These are phyloP conservation scores for Drosophila cardini DNA, from an alignment of 1,140 invertebrate species.

Conservation along the genomic window DNA sequence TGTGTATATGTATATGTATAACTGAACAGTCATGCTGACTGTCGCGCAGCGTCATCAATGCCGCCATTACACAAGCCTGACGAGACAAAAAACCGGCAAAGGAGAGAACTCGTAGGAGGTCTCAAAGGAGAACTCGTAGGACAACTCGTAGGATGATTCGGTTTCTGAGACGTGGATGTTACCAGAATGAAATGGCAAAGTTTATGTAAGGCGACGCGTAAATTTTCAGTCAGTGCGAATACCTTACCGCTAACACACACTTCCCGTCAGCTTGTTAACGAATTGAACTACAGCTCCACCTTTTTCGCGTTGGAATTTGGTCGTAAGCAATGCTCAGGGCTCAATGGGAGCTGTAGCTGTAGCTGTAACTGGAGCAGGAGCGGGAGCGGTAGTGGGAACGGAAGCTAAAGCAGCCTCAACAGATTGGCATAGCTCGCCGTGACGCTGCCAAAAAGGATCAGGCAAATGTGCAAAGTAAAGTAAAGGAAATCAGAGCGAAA, in stretches of 20 bases:
- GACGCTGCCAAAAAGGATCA: conserved; percentile 57
- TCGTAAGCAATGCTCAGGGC: conserved; percentile 21
- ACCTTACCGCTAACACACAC: not conserved
- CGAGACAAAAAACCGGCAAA: not conserved
- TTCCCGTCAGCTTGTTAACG: conserved; percentile 55
- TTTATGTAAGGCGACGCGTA: conserved; percentile 71
- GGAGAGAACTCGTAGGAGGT: not conserved
- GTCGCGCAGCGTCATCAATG: conserved; percentile 44
- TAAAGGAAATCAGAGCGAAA: conserved; percentile 46
- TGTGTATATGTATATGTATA: conserved; percentile 28
- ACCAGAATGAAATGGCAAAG: conserved; percentile 56
- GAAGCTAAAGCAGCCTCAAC: conserved; percentile 56
- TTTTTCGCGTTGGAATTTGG: conserved; percentile 67
- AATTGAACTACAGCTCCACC: conserved; percentile 81
- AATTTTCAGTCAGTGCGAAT: conserved; percentile 69
- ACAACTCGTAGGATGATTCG: not conserved
- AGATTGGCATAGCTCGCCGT: conserved; percentile 61
- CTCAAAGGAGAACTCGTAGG: not conserved
- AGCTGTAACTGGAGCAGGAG: not conserved
- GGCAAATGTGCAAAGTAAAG: conserved; percentile 47
- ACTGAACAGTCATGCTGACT: conserved; percentile 72
- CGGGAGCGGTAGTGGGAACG: not conserved
- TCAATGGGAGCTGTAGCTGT: not conserved
- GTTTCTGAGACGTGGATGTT: conserved; percentile 8
- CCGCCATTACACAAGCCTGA: conserved; percentile 9